Conservation (phyloP, 2,888 invertebrate species). For the Neoitamus cyanurus region DNA sequence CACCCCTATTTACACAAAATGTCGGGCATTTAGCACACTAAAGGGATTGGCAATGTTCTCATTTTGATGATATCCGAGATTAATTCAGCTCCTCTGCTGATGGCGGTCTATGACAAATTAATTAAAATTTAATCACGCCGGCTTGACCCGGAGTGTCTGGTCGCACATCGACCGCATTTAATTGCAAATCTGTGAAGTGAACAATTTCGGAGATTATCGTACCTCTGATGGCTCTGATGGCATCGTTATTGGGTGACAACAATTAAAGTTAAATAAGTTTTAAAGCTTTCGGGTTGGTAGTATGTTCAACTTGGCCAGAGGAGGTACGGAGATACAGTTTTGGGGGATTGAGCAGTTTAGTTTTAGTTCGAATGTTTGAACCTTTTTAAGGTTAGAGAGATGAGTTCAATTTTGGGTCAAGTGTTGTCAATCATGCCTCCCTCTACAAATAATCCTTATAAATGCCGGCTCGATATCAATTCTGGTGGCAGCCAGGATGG, state of each 20-base stretch:
- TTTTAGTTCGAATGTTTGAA: no score
- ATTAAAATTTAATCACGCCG: neutral
- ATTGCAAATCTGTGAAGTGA: neutral
- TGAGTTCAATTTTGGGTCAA: no score
- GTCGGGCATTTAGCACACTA: neutral
- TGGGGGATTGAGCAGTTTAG: no score
- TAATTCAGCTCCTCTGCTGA: neutral
- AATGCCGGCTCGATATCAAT: no score
- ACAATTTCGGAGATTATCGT: neutral
- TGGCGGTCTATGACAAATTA: constrained; percentile 17
- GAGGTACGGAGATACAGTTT: no score
- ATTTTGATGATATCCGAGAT: constrained; percentile 16
- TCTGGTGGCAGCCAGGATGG: no score
- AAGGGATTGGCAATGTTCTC: neutral
- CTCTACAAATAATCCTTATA: no score
- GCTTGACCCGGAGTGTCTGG: neutral
- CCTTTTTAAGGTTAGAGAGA: no score
- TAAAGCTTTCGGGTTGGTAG: neutral
- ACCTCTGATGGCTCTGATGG: neutral
- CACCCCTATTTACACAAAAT: constrained; percentile 4
- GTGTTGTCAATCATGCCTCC: no score
- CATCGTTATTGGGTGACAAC: neutral
- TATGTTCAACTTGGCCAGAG: neutral
- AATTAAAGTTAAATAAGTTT: neutral
- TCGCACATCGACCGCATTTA: neutral